These are phyloP conservation scores for Coryphaenoides rupestris DNA, from an alignment of 2,113 vertebrate species.

Conservation along the genomic window DNA sequence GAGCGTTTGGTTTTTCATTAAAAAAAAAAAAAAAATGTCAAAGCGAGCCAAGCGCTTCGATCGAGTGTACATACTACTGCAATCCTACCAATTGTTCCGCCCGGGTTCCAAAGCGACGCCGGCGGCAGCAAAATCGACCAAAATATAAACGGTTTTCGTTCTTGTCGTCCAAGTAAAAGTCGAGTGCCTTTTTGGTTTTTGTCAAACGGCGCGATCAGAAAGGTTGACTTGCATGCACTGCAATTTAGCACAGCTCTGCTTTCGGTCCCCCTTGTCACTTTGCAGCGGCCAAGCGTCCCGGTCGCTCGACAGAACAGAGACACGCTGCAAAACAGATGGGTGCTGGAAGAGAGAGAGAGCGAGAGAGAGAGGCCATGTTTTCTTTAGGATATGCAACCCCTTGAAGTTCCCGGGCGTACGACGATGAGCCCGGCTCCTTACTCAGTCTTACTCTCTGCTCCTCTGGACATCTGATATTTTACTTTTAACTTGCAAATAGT, in stretches of 20 bases:
- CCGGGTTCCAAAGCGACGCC: constrained; percentile 2
- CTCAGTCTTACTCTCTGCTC: constrained; percentile 3
- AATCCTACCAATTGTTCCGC: neutral
- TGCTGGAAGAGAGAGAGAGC: constrained; percentile 3
- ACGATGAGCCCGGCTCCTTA: neutral
- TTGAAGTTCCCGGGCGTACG: neutral
- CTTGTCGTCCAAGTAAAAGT: constrained; percentile 38
- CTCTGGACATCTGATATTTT: neutral
- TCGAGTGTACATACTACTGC: neutral
- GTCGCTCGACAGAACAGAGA: neutral
- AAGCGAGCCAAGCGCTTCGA: constrained; percentile 7
- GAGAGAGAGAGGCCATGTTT: too few relatives aligned
- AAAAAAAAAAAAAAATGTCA: constrained; percentile 5
- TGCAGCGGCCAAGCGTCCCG: constrained; percentile 20
- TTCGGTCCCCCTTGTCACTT: constrained; percentile 21
- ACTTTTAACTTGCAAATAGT: constrained; percentile 33
- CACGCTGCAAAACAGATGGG: constrained; percentile 15
- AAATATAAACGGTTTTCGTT: constrained; percentile 20
- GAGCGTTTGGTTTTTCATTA: neutral
- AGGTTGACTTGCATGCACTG: constrained; percentile 35
- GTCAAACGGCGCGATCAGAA: constrained; percentile 27
- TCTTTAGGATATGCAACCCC: neutral
- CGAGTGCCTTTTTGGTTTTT: constrained; percentile 61
- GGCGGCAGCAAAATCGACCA: constrained; percentile 16
- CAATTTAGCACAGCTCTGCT: constrained; percentile 35